Conservation (phyloP, 2,888 invertebrate species). For the Ellobium chinense region DNA sequence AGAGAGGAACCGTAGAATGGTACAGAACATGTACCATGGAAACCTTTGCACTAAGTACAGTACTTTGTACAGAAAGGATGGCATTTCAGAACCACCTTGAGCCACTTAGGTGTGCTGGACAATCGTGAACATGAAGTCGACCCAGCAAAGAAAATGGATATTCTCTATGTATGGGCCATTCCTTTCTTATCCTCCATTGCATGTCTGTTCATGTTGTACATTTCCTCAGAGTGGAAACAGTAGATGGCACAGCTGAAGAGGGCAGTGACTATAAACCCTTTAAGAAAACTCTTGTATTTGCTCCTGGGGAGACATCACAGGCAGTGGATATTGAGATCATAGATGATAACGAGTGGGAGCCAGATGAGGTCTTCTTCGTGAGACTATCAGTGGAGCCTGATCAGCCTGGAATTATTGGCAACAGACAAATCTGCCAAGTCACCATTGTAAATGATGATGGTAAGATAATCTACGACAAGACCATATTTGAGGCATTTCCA, state of each 20-base stretch:
- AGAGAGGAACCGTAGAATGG: too few relatives aligned
- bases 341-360: constrained; percentile 83
- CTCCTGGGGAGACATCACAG: constrained; percentile 81
- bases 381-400: constrained; percentile 77
- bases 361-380: constrained; percentile 83
- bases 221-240: constrained; percentile 80
- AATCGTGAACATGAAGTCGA: too few relatives aligned
- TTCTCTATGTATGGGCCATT: too few relatives aligned
- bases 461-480: constrained; percentile 64
- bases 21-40: too few relatives aligned
- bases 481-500: neutral
- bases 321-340: constrained; percentile 81
- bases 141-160: too few relatives aligned
- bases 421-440: constrained; percentile 81
- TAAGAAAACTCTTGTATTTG: constrained; percentile 81
- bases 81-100: too few relatives aligned
- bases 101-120: too few relatives aligned
- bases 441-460: constrained; percentile 83
- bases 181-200: too few relatives aligned
- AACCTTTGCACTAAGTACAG: too few relatives aligned
- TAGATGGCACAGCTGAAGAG: constrained; percentile 82
- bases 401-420: constrained; percentile 79
- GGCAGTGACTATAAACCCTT: constrained; percentile 82
- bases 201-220: too few relatives aligned
- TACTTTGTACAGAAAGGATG: too few relatives aligned